Conservation (phyloP, 2,113 vertebrate genomes). For the Barnardius zonarius region DNA sequence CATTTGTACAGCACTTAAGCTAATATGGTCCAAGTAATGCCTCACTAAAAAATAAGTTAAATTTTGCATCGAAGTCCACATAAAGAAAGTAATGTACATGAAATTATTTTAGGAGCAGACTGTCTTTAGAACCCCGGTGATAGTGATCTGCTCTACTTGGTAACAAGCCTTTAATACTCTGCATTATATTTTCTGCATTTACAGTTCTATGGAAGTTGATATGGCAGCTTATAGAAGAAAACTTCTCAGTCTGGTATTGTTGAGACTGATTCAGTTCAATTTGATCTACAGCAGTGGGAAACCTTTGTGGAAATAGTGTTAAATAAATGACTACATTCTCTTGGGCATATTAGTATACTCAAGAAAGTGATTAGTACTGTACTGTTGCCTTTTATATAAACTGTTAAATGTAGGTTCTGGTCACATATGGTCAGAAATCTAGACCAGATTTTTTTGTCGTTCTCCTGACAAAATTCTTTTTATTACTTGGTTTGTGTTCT, state of each 20-base stretch:
- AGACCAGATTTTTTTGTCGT: background rate
- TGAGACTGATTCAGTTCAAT: background rate
- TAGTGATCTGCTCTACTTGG: background rate
- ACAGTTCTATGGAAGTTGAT: background rate
- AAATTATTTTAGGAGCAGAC: background rate
- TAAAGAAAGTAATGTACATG: background rate
- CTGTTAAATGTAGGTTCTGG: background rate
- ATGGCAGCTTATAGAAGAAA: background rate
- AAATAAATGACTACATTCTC: background rate
- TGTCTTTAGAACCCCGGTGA: background rate
- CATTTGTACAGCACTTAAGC: background rate
- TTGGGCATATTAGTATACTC: background rate
- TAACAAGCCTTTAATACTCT: background rate
- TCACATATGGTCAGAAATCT: background rate
- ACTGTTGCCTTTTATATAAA: background rate
- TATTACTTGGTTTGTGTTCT: background rate
- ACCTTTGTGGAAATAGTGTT: background rate
- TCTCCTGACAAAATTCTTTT: background rate
- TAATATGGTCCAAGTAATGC: background rate
- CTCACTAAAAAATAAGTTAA: background rate
- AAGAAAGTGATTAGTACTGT: background rate
- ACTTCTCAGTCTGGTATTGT: background rate
- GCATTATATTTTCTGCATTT: background rate
- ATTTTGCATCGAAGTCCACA: background rate
- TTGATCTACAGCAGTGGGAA: background rate